Evolutionary conservation across 2,797 vertebrate genomes (phyloP).

Genomic region (Cyclopterus lumpus): DNA sequence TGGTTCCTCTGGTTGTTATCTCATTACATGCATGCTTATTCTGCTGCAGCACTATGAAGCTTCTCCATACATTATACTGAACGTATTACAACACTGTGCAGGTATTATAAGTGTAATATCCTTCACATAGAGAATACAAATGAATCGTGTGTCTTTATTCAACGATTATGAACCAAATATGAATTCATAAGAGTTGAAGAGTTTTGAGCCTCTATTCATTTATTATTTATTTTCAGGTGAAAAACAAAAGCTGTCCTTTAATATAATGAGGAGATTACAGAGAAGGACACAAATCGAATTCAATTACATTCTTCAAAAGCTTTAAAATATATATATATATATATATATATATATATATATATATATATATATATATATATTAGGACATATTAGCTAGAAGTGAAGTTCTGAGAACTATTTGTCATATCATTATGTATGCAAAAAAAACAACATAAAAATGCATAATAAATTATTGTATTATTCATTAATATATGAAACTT

Average conservation of each 20-base stretch:
- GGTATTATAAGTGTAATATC: slow-evolving; percentile 21
- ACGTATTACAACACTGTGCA: slow-evolving; percentile 23
- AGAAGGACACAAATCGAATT: slow-evolving; percentile 51
- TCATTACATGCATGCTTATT: slow-evolving; percentile 70
- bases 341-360: too few species aligned
- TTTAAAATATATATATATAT: too few species aligned
- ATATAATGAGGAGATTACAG: slow-evolving; percentile 73
- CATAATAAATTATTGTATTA: neutral
- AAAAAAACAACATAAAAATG: slow-evolving; percentile 34
- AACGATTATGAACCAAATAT: slow-evolving; percentile 61
- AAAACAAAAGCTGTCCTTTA: slow-evolving; percentile 68
- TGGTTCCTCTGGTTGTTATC: slow-evolving; percentile 71
- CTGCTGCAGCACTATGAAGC: slow-evolving; percentile 35
- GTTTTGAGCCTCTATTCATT: slow-evolving; percentile 57
- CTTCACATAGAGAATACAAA: slow-evolving; percentile 23
- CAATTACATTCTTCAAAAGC: slow-evolving; percentile 51
- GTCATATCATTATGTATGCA: slow-evolving; percentile 21
- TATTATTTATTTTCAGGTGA: slow-evolving; percentile 74
- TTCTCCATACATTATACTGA: slow-evolving; percentile 32
- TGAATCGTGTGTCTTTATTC: slow-evolving; percentile 34
- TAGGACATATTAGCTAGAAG: slow-evolving; percentile 26
- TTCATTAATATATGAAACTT: slow-evolving; percentile 5
- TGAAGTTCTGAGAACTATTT: slow-evolving; percentile 4
- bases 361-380: too few species aligned
- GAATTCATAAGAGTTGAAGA: slow-evolving; percentile 59